Base-by-base conservation (phyloP, 2,888 invertebrate species). In the Drosophila tripunctata region DNA sequence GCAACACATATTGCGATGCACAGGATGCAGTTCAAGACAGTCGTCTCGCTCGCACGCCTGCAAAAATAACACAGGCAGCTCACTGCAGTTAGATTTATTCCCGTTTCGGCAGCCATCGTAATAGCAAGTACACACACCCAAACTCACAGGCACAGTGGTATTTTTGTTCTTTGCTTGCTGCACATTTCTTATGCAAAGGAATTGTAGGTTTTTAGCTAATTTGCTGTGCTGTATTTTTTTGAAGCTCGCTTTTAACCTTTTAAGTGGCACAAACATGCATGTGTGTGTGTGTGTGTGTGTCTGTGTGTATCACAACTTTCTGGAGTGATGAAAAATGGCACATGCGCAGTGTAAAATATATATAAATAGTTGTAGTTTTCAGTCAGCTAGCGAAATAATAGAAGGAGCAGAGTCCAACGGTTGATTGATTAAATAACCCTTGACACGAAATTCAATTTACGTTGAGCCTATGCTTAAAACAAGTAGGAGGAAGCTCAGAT, bases 301-400 rank as follows among this genome's bases (percentile, higher is more conserved):
- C 8, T 17, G 8, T 14, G 21, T 45, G 40, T 51, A 21, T 3
- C 27, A 19, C 15, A 56, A 47, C 10, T 24, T 64, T 67, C 31
- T 36, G 22, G 45, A 40, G 35, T 35, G 40, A 55, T 19, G 41
- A 56, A 67, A 61, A 44, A 40, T 52, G 31, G 86, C 63, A 67
- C 81, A 81, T 81, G 81, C 88, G 81, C 79, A 70, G 4, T 41
- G 27, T 5, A 19, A 3, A 21, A 30, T 4, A 5, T 35, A 27
- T 33, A 24, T 44, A 41, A n/a, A 33, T 44, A 70, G 38, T 40
- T 67, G 6, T 35, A 48, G 31, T 45, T 38, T 36, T 33, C 27
- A 30, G 35, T 31, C 19, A 30, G 33, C 15, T 24, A n/a, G 27
- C 10, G 24, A 6, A 3, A 21, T 17, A 19, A 8, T 0, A 31